phyloP scores from a whole-genome alignment of 2,888 invertebrate genomes.

The Plagiodera versicolora region DNA sequence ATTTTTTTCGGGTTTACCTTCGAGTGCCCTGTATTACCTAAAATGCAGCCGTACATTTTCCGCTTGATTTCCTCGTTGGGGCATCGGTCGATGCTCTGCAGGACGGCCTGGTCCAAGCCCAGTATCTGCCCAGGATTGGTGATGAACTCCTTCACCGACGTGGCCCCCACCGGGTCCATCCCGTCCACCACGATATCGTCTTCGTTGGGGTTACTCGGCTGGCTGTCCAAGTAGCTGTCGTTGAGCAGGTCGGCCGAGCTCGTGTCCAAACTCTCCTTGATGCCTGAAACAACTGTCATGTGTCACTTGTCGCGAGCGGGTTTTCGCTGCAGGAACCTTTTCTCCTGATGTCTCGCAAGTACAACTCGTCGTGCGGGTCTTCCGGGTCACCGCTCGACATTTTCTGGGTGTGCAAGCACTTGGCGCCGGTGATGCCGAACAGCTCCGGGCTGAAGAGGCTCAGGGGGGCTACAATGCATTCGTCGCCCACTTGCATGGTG shows the following conservation, averaged over 20 bases:
- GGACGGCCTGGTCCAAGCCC: conserved; percentile 86
- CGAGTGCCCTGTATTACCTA: conserved; percentile 53
- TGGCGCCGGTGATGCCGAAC: conserved; percentile 79
- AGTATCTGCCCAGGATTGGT: conserved; percentile 78
- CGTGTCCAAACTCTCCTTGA: conserved; percentile 63
- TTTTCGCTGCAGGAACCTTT: too few relatives aligned
- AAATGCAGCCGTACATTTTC: conserved; percentile 91
- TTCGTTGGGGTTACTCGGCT: conserved; percentile 60
- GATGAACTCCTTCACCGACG: conserved; percentile 64
- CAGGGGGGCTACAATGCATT: conserved; percentile 88
- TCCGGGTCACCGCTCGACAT: conserved; percentile 77
- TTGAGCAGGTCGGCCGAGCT: conserved; percentile 52
- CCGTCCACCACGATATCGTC: conserved; percentile 76
- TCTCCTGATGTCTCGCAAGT: conserved; percentile 80
- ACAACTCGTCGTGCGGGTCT: conserved; percentile 93
- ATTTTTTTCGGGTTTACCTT: neutral
- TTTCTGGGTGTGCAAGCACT: conserved; percentile 73
- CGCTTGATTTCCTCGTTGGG: conserved; percentile 84
- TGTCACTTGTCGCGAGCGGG: too few relatives aligned
- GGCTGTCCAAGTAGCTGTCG: conserved; percentile 59
- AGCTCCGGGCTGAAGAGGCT: conserved; percentile 87
- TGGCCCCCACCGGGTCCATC: conserved; percentile 54
- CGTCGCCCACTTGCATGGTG: conserved; percentile 82
- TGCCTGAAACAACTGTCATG: conserved; percentile 58
- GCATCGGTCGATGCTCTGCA: conserved; percentile 79